Base-by-base conservation (phyloP, 2,888 invertebrate genomes). In the Orchesella flavescens region DNA sequence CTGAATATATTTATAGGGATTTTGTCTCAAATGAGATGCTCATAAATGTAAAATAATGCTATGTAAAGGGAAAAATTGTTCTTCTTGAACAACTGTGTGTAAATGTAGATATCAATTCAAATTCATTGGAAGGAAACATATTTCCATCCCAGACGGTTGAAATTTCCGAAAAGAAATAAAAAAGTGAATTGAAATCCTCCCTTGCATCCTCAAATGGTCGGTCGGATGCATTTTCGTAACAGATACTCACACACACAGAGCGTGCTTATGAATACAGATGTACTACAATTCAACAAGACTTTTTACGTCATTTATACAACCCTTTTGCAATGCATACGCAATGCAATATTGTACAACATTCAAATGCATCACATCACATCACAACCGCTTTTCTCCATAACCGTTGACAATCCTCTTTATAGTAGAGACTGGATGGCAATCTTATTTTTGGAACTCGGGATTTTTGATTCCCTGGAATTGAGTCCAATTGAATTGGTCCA, bases 401-500 rank as follows among this genome's bases (percentile, higher is more conserved):
- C 24, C 7, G 23, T 21, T 61, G 61, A 61, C 13, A 34, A 34
- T 34, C 2, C 3, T 34, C 7, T 34, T n/a, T n/a, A n/a, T n/a
- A n/a, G 34, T 4, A 7, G 7, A 34, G 34, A 34, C 34, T 61
- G 13, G 4, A 61, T 17, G 2, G 57, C 17, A 24, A 34, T 34
- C 34, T 34, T 34, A 7, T 21, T 4, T 17, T 24, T 24, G 61
- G 61, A 61, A 24, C 57, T n/a, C 13, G 61, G 69, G 61, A 0
- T 65, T 65, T 66, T 65, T 76, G 68, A 77, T 77, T 69, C 77
- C 17, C 21, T 71, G 63, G 59, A 72, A 78, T 78, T 72, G 78
- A 71, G 79, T 72, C 65, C 79, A 73, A 79, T 79, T 79, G 55
- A 79, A 79, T 79, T 73, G 79, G 55, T 79, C 72, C 72, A 57